Evolutionary conservation across 2,888 invertebrate species (phyloP).

Genomic region (Mechanitis mazaeus): DNA sequence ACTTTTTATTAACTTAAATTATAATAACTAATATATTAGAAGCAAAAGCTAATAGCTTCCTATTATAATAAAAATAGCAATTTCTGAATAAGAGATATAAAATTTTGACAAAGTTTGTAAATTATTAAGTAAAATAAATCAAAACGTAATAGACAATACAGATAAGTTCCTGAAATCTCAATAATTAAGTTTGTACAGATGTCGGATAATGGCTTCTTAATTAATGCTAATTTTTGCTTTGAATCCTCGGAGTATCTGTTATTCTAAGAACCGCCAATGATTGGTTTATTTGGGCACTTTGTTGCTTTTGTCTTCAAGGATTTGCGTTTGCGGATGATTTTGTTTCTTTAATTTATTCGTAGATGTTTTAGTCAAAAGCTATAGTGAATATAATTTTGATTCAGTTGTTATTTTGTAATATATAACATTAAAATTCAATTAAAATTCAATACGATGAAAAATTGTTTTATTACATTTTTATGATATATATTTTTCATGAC

Average conservation of each 20-base stretch:
- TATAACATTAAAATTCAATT: background rate
- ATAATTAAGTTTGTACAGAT: background rate
- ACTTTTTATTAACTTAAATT: too few species aligned
- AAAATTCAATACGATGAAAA: too few species aligned
- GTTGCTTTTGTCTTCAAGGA: background rate
- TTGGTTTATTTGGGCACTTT: conserved; percentile 20
- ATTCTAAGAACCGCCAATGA: conserved; percentile 10
- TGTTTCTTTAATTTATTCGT: conserved; percentile 6
- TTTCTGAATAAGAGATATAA: background rate
- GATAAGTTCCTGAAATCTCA: background rate
- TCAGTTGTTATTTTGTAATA: background rate
- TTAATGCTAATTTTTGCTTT: background rate
- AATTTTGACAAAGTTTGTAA: background rate
- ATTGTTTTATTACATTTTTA: too few species aligned
- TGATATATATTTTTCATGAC: too few species aligned
- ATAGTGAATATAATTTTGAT: background rate
- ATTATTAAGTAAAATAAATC: background rate
- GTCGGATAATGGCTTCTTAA: background rate
- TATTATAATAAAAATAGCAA: background rate
- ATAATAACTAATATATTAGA: too few species aligned
- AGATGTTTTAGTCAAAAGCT: conserved; percentile 1
- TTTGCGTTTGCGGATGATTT: background rate
- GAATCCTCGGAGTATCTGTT: background rate
- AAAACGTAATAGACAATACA: background rate
- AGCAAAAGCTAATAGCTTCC: too few species aligned